These are phyloP conservation scores for Cloeon dipterum DNA, from an alignment of 2,888 invertebrate genomes.

Conservation along the genomic window DNA sequence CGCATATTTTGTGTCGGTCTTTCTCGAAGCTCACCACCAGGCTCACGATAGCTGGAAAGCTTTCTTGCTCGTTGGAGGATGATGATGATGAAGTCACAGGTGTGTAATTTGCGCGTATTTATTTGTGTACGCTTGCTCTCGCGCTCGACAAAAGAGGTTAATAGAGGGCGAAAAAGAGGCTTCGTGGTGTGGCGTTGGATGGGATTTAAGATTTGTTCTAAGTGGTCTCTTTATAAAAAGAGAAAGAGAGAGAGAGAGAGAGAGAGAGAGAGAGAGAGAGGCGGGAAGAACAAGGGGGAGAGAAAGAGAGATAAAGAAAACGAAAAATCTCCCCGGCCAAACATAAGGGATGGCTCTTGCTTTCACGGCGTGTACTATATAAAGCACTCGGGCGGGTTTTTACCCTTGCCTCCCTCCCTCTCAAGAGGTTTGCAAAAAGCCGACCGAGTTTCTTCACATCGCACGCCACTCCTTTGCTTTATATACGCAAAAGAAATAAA, in stretches of 20 bases:
- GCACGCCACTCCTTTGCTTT: too few relatives aligned
- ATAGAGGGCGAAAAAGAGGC: background rate
- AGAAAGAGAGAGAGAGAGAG: background rate
- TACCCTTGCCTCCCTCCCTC: background rate
- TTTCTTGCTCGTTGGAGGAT: too few relatives aligned
- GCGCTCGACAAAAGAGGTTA: constrained; percentile 1
- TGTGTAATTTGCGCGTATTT: background rate
- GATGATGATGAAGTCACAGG: constrained; percentile 1
- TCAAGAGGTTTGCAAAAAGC: too few relatives aligned
- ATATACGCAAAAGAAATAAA: too few relatives aligned
- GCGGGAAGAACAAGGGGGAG: background rate
- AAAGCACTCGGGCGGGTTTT: background rate
- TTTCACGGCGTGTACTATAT: background rate
- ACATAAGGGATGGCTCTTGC: background rate
- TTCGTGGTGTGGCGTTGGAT: too few relatives aligned
- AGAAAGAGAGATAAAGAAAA: too few relatives aligned
- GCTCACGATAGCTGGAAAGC: too few relatives aligned
- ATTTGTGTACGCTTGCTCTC: too few relatives aligned
- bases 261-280: too few relatives aligned
- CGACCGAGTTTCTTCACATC: too few relatives aligned
- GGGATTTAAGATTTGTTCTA: constrained; percentile 2
- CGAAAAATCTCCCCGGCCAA: background rate
- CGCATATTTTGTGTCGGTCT: too few relatives aligned
- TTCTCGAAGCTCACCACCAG: too few relatives aligned
- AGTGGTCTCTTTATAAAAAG: background rate